Base-by-base conservation (phyloP, 2,888 invertebrate species). In the Aphelenchoides bicaudatus region DNA sequence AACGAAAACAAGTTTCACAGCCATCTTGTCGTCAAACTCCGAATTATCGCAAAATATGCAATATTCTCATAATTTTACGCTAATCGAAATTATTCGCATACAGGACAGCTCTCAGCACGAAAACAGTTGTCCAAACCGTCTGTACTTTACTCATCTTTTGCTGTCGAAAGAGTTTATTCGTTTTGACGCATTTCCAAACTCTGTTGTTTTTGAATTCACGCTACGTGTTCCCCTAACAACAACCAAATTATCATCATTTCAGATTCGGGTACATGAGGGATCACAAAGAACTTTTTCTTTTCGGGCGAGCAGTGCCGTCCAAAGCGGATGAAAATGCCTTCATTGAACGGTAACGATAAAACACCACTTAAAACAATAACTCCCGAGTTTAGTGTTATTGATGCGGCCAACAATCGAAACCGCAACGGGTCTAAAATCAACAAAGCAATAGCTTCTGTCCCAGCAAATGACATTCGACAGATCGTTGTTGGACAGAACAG, bases 401-500 rank as follows among this genome's bases (percentile, higher is more conserved):
- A 63, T 23, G 61, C 59, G 31, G 56, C 66, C 8, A 65, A 56
- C 5, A 59, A 66, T 50, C 61, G 66, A 4, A 67, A 67, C 46
- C 53, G 51, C 27, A 46, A 58, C 21, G 61, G 62, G 2, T 39
- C 58, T 0, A 51, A 47, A n/a, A 56, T 63, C 23, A 55, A 58
- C 1, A 25, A 38, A 3, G 65, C 62, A 1, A 48, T 71, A 8
- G 48, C 49, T 13, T 27, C 47, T 4, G 39, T 68, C 10, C 51
- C 63, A 1, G 67, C 63, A 2, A 58, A 66, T 13, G 39, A 50
- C 0, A 67, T 73, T 55, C 55, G 55, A 39, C 70, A 73, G 54
- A 59, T 72, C 23, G 70, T 66, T 25, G 61, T 72, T n/a, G 73
- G 73, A 1, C 66, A 70, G 3, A 63, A 56, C 16, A 62, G 70